Base-by-base conservation (phyloP, 2,888 invertebrate species). In the Metacarcinus magister region DNA sequence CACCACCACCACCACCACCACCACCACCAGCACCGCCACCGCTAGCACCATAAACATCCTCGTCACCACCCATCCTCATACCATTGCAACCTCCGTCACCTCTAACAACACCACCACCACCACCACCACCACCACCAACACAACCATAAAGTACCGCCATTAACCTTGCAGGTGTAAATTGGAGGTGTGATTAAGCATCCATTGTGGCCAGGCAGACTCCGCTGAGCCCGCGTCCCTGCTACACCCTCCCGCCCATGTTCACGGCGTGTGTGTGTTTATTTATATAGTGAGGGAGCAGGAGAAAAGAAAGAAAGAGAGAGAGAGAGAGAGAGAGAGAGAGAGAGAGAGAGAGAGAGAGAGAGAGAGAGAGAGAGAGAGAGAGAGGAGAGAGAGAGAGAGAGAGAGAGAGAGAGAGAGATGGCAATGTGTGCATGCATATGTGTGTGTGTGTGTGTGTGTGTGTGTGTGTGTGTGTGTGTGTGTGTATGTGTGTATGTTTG, bases 81-180 rank as follows among this genome's bases (percentile, higher is more conserved):
- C 82, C 82, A 82, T 32, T 10, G 32, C 82, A 28, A 13, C 82
- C 82, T 32, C 82, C 32, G 13, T 23, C 82, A 28, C 32, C 82
- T 44, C 91, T 32, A 91, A 23, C 39, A 44, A 46, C 91, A 43
- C 91, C 39, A 91, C 39, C 39, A 39, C 39, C 39, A 39, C 39
- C 67, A 23, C n/a, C 67, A 16, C n/a, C 67, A 23, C 28, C 92
- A 54, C 43, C 92, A 54, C 54, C 16, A 48, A 4, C 54, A 92
- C 32, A 54, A 48, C 54, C 92, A 92, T 92, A 92, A 92, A 92
- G 92, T 54, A 92, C 92, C 92, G 28, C 92, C 92, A 92, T 44
- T 92, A 91, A 46, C 5, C 46, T 48, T 92, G 54, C 92, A 92
- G 92, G 92, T 92, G 92, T 92, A 92, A 92, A 92, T 92, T 92